A percentile compares a stretch with the other conserved stretches of the same genome.
Conservation (phyloP, 2,113 vertebrate species). For the human region DNA sequence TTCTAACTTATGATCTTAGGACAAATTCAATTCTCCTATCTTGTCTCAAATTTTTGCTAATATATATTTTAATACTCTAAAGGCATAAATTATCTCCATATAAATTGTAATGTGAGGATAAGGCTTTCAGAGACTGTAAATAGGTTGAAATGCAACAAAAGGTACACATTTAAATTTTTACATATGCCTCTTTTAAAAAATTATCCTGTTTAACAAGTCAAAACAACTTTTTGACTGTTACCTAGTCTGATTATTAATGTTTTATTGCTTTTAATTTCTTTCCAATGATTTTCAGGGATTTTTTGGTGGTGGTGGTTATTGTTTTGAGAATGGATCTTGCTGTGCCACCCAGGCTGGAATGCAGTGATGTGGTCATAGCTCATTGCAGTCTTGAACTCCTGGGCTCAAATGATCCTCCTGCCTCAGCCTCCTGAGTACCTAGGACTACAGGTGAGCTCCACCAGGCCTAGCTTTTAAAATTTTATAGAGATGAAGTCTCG, state of each 20-base stretch:
- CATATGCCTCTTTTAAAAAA: background rate
- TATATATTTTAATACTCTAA: background rate
- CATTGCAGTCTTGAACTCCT: too few species aligned
- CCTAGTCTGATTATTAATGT: background rate
- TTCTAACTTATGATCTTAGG: background rate
- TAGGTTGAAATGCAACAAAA: background rate
- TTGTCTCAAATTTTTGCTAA: background rate
- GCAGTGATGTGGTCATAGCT: too few species aligned
- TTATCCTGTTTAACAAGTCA: background rate
- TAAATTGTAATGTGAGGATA: background rate
- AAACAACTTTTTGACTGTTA: background rate
- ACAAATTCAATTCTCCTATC: background rate
- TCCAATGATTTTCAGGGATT: background rate
- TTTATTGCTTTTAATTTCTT: conserved; percentile 26
- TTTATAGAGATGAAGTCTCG: too few species aligned
- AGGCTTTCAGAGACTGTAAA: background rate
- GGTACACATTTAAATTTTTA: background rate
- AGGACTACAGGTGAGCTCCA: too few species aligned
- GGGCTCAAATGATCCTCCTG: too few species aligned
- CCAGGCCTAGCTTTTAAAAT: too few species aligned
- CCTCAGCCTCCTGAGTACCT: too few species aligned
- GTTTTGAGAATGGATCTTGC: too few species aligned
- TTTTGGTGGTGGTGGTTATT: too few species aligned
- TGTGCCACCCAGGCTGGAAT: too few species aligned
- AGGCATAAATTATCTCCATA: background rate